These are phyloP conservation scores for Aldrovandia affinis DNA, from an alignment of 2,797 vertebrate genomes.

Conservation along the genomic window DNA sequence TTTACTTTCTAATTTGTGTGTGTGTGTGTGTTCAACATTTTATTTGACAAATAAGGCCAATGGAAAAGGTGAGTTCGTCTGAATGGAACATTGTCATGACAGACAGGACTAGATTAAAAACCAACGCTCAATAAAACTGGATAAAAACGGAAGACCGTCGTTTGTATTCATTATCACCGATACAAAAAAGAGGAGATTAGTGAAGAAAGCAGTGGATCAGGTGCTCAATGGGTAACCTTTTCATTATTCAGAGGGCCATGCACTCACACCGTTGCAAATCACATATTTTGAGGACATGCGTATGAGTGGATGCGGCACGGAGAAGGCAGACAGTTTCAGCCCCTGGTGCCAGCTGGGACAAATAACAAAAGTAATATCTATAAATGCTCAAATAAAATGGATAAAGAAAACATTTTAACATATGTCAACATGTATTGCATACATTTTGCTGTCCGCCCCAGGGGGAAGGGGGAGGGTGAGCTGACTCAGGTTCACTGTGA, in stretches of 20 bases:
- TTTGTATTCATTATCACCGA: slow-evolving; percentile 15
- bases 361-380: background rate
- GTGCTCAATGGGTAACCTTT: slow-evolving; percentile 15
- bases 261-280: background rate
- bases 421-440: too few relatives aligned
- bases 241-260: background rate
- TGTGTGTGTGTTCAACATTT: background rate
- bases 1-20: too few relatives aligned
- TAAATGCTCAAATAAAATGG: background rate
- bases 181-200: background rate
- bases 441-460: too few relatives aligned
- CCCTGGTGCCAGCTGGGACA: background rate
- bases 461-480: too few relatives aligned
- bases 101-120: background rate
- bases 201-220: background rate
- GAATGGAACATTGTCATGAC: background rate
- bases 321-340: background rate
- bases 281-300: background rate
- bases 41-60: background rate
- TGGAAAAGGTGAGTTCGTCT: background rate
- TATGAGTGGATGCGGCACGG: background rate
- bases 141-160: background rate
- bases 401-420: too few relatives aligned
- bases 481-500: too few relatives aligned
- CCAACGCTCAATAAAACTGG: background rate